Evolutionary conservation across 2,113 vertebrate species (phyloP), one percentile per base, ranked within the genome.

Genomic region (Takifugu bimaculatus): DNA sequence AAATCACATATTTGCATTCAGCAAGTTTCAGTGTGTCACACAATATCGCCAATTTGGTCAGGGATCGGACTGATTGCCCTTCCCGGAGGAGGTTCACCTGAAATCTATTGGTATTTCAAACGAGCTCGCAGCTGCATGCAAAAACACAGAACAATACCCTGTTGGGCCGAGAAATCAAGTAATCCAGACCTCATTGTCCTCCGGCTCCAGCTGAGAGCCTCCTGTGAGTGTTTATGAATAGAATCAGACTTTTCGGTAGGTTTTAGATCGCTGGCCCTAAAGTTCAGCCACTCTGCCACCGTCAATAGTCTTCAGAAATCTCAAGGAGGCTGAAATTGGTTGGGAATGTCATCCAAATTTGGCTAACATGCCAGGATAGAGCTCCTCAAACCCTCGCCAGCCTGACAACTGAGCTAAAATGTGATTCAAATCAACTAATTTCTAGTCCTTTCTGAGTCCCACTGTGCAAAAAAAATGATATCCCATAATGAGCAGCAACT

Each of bases 171-270:
- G 56, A 57, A 9, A 81, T 81, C 57, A 69, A 80, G 74, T 45
- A 15, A 63, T 66, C 50, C 14, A 68, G 53, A 71, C 29, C 73
- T 66, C 60, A 45, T 29, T 55, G 56, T 72, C 56, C 60, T 76
- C 42, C n/a, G 65, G 39, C 63, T 71, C 70, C 65, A 60, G 60
- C 69, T 60, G 68, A 69, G 69, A 68, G 74, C 54, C 43, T 66
- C 54, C 56, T 55, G n/a, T 80, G 60, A 50, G 67, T 61, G 54
- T 70, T 74, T 66, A 26, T 50, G 59, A 56, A 68, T 70, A 61
- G 69, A 72, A 58, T 52, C 74, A 29, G 4, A 76, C 80, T 86
- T 88, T 77, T 51, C 39, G 47, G 12, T 50, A 50, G 51, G 59
- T 70, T 72, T 82, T 67, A 48, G 65, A 76, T 55, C 56, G 54